Base-by-base conservation (phyloP, 2,888 invertebrate genomes). In the Electrophaes corylata region DNA sequence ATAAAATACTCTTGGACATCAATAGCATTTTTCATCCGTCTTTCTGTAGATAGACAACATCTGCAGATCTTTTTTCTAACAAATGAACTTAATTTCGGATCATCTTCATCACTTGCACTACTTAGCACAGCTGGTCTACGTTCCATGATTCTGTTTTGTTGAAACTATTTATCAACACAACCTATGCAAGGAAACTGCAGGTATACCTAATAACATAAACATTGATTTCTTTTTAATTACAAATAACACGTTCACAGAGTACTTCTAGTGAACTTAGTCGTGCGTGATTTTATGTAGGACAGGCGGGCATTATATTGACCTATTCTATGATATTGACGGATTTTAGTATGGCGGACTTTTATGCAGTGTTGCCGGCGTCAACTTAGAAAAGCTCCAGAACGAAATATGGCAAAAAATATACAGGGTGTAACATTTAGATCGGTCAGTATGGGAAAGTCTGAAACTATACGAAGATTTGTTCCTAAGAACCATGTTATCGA, bases 1-100 rank as follows among this genome's bases (percentile, higher is more conserved):
- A 68, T 63, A 39, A 87, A 81, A 67, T 77, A 71, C 0, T 65
- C 50, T 1, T 69, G 66, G 31, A 69, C 82, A 2, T 58, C 19
- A 0, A 58, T 47, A 1, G 79, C 75, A 56, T 66, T 72, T 1
- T 57, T 59, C 78, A 88, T 78, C 14, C 67, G 67, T 37, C 72
- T 76, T 11, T 84, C 76, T 0, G 81, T 83, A 0, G 78, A 71
- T 20, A 90, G 76, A 76, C 90, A 90, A 58, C 86, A 87, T 37
- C 89, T 73, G 49, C 90, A 90, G n/a, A 90, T 77, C 1, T 75
- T 57, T 54, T 73, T 76, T 0, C 46, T 52, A 0, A 57, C 44
- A n/a, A 8, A 76, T 76, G n/a, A 76, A 63, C 45, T 71, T 3
- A 70, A 33, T 65, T 81, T 82, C 0, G 70, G 33, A 6, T 75